phyloP scores from a whole-genome alignment of 2,797 vertebrate species.

The Myioborus miniatus region DNA sequence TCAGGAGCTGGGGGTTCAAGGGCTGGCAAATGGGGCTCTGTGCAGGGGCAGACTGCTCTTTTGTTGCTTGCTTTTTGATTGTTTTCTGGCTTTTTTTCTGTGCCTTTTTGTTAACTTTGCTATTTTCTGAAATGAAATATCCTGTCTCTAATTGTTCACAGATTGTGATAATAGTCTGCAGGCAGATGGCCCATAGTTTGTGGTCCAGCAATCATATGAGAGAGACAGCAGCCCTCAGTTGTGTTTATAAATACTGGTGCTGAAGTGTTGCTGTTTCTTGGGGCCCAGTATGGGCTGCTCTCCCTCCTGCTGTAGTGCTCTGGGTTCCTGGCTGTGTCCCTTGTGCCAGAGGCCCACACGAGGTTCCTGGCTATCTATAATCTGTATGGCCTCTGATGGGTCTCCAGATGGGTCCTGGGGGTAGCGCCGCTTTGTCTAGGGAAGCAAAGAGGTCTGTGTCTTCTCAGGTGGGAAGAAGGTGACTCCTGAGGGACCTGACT shows the following conservation, averaged over 20 bases:
- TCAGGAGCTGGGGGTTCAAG: background rate
- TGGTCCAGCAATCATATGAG: slow-evolving; percentile 19
- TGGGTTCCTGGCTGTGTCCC: background rate
- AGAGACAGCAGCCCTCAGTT: background rate
- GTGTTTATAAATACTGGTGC: slow-evolving; percentile 10
- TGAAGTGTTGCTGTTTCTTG: background rate
- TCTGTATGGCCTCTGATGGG: background rate
- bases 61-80: background rate
- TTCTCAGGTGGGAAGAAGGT: background rate
- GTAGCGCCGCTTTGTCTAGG: background rate
- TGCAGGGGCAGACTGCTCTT: background rate
- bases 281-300: background rate
- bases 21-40: background rate
- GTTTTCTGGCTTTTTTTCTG: background rate
- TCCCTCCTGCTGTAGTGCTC: background rate
- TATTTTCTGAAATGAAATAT: slow-evolving; percentile 52
- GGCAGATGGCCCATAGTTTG: slow-evolving; percentile 47
- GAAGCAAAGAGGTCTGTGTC: background rate
- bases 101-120: slow-evolving; percentile 7
- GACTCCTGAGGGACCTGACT: background rate
- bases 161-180: slow-evolving; percentile 1
- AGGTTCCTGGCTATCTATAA: background rate
- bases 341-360: background rate
- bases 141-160: slow-evolving; percentile 43
- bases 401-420: background rate